These are phyloP conservation scores for Plestiodon gilberti DNA, from an alignment of 2,113 vertebrate genomes.

Conservation along the genomic window DNA sequence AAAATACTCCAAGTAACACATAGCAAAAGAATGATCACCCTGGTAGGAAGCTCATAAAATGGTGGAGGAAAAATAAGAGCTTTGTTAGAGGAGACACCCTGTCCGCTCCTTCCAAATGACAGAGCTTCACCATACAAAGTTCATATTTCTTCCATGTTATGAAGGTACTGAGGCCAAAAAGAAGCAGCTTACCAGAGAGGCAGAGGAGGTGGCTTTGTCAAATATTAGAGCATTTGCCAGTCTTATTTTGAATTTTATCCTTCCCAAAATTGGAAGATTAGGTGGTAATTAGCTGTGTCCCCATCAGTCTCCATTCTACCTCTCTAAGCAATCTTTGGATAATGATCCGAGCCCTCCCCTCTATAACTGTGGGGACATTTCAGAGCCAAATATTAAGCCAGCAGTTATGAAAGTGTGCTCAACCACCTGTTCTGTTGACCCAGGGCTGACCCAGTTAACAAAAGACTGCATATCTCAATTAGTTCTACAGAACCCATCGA, in stretches of 20 bases:
- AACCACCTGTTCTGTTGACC: conserved; percentile 78
- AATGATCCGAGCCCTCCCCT: conserved; percentile 72
- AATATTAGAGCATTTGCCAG: conserved; percentile 63
- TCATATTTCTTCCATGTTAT: not conserved
- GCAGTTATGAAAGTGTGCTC: conserved; percentile 71
- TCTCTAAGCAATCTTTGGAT: conserved; percentile 78
- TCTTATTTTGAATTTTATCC: conserved; percentile 79
- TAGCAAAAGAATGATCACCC: conserved; percentile 43
- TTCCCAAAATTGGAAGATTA: conserved; percentile 78
- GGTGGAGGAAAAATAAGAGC: not conserved
- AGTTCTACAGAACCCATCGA: conserved; percentile 63
- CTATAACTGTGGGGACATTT: conserved; percentile 73
- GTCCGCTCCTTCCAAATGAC: not conserved
- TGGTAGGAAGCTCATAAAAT: not conserved
- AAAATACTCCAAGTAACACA: conserved; percentile 34
- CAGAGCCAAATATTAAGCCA: conserved; percentile 76
- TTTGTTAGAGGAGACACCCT: not conserved
- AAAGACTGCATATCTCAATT: conserved; percentile 74
- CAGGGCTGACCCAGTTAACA: conserved; percentile 60
- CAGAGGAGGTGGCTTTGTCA: conserved; percentile 28
- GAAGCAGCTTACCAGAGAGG: conserved; percentile 27
- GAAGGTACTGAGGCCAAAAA: not conserved
- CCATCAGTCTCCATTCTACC: conserved; percentile 72
- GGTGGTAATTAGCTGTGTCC: conserved; percentile 77
- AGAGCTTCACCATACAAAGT: not conserved